Evolutionary conservation across 1,140 invertebrate genomes (phyloP).

Genomic region (Leptinotarsa defecta): DNA sequence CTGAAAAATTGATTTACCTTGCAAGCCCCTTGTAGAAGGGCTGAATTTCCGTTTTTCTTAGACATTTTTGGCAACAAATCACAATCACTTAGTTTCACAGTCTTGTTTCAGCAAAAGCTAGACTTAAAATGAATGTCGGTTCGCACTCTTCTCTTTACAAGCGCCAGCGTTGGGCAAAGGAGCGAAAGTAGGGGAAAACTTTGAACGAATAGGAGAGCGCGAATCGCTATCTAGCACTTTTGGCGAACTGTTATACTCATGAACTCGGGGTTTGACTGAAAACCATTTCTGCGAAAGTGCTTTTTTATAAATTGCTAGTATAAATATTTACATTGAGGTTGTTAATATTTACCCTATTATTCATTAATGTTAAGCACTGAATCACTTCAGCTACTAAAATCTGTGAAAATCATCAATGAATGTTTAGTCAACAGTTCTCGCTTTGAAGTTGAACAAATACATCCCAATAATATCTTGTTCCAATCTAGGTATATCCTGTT

Average conservation of each 20-base stretch:
- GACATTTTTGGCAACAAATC: constrained; percentile 40
- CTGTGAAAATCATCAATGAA: too few species aligned
- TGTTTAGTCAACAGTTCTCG: too few species aligned
- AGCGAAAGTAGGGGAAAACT: constrained; percentile 7
- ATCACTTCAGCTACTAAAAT: too few species aligned
- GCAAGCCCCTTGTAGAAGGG: constrained; percentile 41
- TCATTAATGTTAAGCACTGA: too few species aligned
- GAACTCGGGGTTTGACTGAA: too few species aligned
- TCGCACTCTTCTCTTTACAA: not conserved
- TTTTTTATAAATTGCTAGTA: not conserved
- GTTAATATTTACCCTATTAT: not conserved
- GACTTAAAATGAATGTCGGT: constrained; percentile 33
- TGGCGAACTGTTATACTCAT: too few species aligned
- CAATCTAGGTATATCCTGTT: too few species aligned
- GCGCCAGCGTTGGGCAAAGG: constrained; percentile 9
- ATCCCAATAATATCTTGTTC: too few species aligned
- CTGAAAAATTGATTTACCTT: constrained; percentile 38
- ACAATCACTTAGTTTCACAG: constrained; percentile 32
- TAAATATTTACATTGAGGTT: not conserved
- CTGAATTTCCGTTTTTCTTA: constrained; percentile 32
- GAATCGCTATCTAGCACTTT: too few species aligned
- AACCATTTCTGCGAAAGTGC: not conserved
- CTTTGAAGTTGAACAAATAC: too few species aligned
- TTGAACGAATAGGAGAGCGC: too few species aligned
- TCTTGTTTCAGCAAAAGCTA: constrained; percentile 28